phyloP scores from a whole-genome alignment of 2,888 invertebrate genomes.

The Macrosiphum euphorbiae region DNA sequence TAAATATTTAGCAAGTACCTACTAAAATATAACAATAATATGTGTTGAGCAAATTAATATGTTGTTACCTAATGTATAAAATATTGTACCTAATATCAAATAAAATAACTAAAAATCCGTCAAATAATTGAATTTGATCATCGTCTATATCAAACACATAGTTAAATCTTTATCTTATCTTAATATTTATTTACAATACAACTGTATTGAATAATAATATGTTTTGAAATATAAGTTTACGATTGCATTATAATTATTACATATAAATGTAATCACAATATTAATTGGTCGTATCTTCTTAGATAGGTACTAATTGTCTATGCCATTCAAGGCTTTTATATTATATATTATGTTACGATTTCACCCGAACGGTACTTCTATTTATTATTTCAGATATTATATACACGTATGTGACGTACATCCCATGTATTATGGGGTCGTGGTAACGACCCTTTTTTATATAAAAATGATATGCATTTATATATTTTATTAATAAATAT shows the following conservation, averaged over 20 bases:
- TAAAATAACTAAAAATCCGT: neutral
- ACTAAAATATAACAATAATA: too few species aligned
- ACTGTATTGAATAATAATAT: neutral
- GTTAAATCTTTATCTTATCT: neutral
- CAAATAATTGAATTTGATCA: neutral
- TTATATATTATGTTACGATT: neutral
- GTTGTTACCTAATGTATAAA: neutral
- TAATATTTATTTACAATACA: neutral
- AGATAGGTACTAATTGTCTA: neutral
- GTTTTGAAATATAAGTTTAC: neutral
- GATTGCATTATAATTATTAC: neutral
- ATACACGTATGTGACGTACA: neutral
- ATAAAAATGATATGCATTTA: too few species aligned
- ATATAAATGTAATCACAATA: neutral
- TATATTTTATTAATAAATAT: neutral
- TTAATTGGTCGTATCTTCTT: neutral
- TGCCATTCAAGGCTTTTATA: neutral
- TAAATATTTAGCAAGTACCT: too few species aligned
- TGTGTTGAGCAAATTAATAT: neutral
- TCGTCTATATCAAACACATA: neutral
- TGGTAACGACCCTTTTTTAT: too few species aligned
- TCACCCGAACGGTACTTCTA: neutral
- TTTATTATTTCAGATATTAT: neutral
- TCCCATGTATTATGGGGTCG: too few species aligned
- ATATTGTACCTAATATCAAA: too few species aligned